A percentile compares a stretch with the other conserved stretches of the same genome.
Evolutionary conservation across 2,113 vertebrate species (phyloP).

Genomic region (Saguinus midas): DNA sequence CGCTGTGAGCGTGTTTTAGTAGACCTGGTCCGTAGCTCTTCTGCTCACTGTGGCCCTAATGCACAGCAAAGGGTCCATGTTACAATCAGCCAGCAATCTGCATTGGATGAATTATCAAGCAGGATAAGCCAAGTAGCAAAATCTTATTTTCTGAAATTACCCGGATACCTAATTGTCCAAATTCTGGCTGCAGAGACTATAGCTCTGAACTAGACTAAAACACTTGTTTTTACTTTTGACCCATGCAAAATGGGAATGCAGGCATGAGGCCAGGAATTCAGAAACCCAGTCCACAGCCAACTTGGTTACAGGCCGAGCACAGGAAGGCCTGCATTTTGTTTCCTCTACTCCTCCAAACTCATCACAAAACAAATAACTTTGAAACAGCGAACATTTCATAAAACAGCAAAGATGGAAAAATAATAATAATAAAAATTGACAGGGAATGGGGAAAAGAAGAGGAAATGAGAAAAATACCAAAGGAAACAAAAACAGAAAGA

Average conservation of each 20-base stretch:
- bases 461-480: not conserved
- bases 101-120: not conserved
- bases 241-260: conserved; percentile 1
- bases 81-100: not conserved
- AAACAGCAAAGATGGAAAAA: not conserved
- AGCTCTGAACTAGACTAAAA: not conserved
- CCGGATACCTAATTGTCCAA: not conserved
- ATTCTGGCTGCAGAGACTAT: not conserved
- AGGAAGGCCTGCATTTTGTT: not conserved
- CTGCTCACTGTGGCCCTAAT: not conserved
- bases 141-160: not conserved
- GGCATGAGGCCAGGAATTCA: not conserved
- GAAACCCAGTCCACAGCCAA: not conserved
- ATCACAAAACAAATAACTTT: not conserved
- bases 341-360: not conserved
- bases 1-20: not conserved
- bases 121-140: not conserved
- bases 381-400: not conserved
- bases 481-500: not conserved
- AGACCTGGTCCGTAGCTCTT: not conserved
- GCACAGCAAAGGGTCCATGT: not conserved
- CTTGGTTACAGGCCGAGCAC: accelerated
- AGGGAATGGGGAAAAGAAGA: not conserved
- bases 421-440: not conserved
- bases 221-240: conserved; percentile 17